Base-by-base conservation (phyloP, 2,888 invertebrate species). In the Cheilosia grossa region DNA sequence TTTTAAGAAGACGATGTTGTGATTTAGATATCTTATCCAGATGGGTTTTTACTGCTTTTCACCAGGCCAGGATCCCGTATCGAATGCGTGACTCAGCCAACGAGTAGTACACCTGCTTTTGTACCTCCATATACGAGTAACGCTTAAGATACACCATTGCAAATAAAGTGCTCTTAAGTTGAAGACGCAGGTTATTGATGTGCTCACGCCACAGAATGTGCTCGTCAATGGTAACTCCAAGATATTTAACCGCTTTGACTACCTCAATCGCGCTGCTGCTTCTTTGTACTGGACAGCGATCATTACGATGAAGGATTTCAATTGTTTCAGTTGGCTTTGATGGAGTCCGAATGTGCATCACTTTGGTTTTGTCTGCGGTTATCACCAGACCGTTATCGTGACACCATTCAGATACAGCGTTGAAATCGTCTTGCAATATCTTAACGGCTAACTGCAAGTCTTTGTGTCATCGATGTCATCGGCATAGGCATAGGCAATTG, bases 91-190 rank as follows among this genome's bases (percentile, higher is more conserved):
- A 64, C 6, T 51, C 64, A n/a, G 51, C 51, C 7, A 64, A n/a
- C 27, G 61, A 64, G 51, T 51, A 51, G 51, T 51, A 37, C 37
- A 64, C 51, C 24, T 64, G 51, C 37, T 66, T 66, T 37, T 53
- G 66, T 10, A 49, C 63, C 9, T 61, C 21, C 1, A 63, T 5
- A 33, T 49, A 5, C 21, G 61, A 61, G 7, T 61, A 61, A 19
- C 33, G 33, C 33, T 33, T 33, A 33, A 33, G 10, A 33, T 33
- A 10, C 2, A 33, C 33, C 33, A 33, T 33, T 33, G 9, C 33
- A 3, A 33, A 33, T 10, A 33, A 0, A 33, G 33, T 33, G 9
- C 33, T 33, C 30, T 7, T 30, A 7, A 30, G 30, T 30, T 30
- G 30, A 9, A 30, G 30, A 30, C 30, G 9, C 30, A 30, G 2